Conservation (phyloP, 2,797 vertebrate species). For the Nothura maculosa region DNA sequence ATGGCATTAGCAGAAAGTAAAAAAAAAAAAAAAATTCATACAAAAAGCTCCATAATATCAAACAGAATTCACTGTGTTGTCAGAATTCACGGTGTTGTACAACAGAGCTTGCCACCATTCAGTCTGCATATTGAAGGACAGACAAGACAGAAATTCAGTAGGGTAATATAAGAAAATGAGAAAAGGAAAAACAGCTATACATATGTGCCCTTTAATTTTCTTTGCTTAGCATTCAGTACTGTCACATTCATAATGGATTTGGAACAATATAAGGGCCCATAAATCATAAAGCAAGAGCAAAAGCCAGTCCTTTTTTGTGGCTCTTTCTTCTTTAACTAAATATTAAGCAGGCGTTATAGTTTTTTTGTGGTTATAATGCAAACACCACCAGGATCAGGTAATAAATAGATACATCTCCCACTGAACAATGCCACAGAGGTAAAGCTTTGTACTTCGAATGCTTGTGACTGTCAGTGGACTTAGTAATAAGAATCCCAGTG, state of each 20-base stretch:
- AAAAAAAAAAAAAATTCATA: neutral
- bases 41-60: neutral
- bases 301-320: neutral
- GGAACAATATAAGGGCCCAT: neutral
- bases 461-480: neutral
- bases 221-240: neutral
- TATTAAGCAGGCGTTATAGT: neutral
- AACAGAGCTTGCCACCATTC: neutral
- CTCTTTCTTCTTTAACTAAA: neutral
- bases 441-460: neutral
- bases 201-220: neutral
- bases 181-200: neutral
- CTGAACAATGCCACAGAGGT: neutral
- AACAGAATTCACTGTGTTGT: neutral
- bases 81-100: neutral
- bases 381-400: neutral
- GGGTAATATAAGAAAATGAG: neutral
- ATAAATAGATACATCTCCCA: neutral
- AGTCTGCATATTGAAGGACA: neutral
- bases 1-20: neutral
- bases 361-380: neutral
- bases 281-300: neutral
- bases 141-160: neutral
- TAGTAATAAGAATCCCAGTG: accelerated
- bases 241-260: neutral